These are phyloP conservation scores for Gouania willdenowi DNA, from an alignment of 2,797 vertebrate genomes.

Conservation along the genomic window DNA sequence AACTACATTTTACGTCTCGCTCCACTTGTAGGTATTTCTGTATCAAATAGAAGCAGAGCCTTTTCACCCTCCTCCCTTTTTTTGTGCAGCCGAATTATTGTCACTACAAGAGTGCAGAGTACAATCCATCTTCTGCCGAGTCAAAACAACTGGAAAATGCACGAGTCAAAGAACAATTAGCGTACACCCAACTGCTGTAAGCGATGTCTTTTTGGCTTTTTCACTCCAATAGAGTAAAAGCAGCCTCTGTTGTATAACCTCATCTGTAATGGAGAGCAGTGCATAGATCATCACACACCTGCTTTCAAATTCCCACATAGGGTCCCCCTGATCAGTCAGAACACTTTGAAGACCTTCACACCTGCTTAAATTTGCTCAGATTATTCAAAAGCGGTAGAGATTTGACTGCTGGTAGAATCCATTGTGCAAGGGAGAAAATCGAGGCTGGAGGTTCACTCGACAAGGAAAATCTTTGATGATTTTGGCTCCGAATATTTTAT, in stretches of 20 bases:
- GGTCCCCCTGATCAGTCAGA: slow-evolving; percentile 25
- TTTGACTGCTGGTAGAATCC: too few relatives aligned
- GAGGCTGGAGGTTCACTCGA: too few relatives aligned
- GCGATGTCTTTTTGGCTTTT: slow-evolving; percentile 20
- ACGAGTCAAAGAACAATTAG: slow-evolving; percentile 2
- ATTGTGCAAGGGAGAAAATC: slow-evolving; percentile 11
- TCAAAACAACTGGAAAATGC: not conserved
- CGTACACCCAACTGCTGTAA: slow-evolving; percentile 1
- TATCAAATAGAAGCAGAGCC: slow-evolving; percentile 5
- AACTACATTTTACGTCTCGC: slow-evolving; percentile 7
- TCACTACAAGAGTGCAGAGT: slow-evolving; percentile 5
- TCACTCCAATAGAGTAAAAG: slow-evolving; percentile 16
- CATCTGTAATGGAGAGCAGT: slow-evolving; percentile 58
- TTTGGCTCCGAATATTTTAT: too few relatives aligned
- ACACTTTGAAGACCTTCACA: slow-evolving; percentile 17
- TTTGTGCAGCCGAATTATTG: not conserved
- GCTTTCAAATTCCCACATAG: slow-evolving; percentile 26
- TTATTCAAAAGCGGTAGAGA: too few relatives aligned
- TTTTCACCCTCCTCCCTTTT: not conserved
- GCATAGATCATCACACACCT: slow-evolving; percentile 57
- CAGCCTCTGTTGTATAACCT: slow-evolving; percentile 47
- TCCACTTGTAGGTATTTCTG: slow-evolving; percentile 8
- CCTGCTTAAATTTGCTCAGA: slow-evolving; percentile 2
- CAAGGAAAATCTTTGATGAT: too few relatives aligned
- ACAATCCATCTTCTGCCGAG: not conserved